Percentiles rank a stretch among this genome's conserved stretches.
Conservation (phyloP, 2,888 invertebrate species). For the Pachymerium ferrugineum region DNA sequence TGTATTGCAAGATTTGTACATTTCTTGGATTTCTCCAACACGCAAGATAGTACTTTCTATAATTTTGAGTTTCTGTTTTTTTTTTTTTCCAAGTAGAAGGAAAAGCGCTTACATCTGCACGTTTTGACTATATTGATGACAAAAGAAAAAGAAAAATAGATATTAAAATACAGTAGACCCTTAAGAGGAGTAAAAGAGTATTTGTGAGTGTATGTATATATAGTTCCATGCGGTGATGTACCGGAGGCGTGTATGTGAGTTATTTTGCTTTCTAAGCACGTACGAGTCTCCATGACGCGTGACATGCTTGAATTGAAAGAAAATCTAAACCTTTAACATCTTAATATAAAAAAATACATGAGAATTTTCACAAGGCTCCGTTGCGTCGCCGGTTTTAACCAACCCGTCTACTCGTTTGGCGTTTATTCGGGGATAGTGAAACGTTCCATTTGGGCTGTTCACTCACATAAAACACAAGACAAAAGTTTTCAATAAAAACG, state of each 20-base stretch:
- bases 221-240: background rate
- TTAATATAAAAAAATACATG: too few species aligned
- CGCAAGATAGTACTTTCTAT: background rate
- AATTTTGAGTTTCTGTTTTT: background rate
- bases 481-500: conserved; percentile 9
- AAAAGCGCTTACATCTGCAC: background rate
- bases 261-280: too few species aligned
- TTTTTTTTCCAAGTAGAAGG: background rate
- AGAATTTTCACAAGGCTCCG: too few species aligned
- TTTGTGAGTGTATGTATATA: too few species aligned
- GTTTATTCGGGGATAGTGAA: background rate
- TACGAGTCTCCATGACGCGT: too few species aligned
- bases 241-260: too few species aligned
- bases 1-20: background rate
- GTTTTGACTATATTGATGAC: background rate
- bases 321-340: too few species aligned
- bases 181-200: too few species aligned
- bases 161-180: background rate
- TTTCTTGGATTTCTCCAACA: background rate
- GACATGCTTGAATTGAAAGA: too few species aligned
- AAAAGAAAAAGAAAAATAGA: background rate
- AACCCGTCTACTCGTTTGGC: background rate
- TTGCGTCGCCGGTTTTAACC: background rate
- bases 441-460: background rate
- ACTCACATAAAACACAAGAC: background rate